A percentile compares a stretch with the other conserved stretches of the same genome.
Evolutionary conservation across 2,113 vertebrate species (phyloP).

Genomic region (Takifugu flavidus): DNA sequence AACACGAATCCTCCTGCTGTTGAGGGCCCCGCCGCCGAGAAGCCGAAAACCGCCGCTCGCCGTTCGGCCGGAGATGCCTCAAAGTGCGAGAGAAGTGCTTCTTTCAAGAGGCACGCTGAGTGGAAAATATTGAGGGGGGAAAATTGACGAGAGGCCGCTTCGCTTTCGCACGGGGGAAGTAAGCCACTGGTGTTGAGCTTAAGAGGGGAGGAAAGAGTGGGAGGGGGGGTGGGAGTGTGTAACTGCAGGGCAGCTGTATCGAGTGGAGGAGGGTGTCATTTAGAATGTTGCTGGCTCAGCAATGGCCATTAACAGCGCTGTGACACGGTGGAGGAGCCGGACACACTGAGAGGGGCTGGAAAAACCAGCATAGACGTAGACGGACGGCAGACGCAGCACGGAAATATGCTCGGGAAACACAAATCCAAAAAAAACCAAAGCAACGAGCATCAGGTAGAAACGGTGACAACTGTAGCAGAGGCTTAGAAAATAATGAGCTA

Average conservation of each 20-base stretch:
- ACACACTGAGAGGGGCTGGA: neutral
- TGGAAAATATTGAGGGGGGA: constrained; percentile 36
- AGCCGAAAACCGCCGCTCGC: neutral
- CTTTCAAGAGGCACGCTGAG: constrained; percentile 42
- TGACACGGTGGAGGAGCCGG: constrained; percentile 63
- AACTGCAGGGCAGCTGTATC: constrained; percentile 66
- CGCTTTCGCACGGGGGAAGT: constrained; percentile 20
- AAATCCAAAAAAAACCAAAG: neutral
- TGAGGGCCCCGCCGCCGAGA: constrained; percentile 32
- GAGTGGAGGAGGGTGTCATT: constrained; percentile 71
- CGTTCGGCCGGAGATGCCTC: constrained; percentile 43
- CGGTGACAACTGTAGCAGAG: constrained; percentile 22
- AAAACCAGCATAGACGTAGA: constrained; percentile 19
- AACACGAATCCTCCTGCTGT: constrained; percentile 26
- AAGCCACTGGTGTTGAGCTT: constrained; percentile 22
- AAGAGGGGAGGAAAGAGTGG: constrained; percentile 18
- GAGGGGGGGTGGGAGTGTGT: constrained; percentile 30
- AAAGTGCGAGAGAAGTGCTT: constrained; percentile 16
- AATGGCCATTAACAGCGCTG: constrained; percentile 68
- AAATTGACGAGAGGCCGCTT: constrained; percentile 46
- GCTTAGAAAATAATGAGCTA: constrained; percentile 16
- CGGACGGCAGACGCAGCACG: constrained; percentile 11
- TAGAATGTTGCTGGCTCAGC: constrained; percentile 75
- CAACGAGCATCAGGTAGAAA: neutral
- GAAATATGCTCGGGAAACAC: neutral